Evolutionary conservation across 2,888 invertebrate species (phyloP).

Genomic region (Spisula subtruncata): DNA sequence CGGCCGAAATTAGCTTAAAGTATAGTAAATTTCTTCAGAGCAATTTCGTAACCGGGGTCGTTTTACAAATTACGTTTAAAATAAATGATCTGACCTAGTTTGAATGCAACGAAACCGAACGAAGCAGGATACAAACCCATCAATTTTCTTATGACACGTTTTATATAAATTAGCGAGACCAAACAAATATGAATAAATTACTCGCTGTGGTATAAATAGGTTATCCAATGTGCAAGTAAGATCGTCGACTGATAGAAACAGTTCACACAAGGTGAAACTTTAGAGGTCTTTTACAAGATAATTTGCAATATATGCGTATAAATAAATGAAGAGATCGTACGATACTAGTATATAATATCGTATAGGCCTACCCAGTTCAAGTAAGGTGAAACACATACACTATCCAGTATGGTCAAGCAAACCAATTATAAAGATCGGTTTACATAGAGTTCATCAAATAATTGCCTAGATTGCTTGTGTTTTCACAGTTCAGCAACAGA

Average conservation of each 20-base stretch:
- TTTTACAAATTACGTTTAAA: constrained; percentile 28
- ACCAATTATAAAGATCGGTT: too few relatives aligned
- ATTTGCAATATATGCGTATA: not conserved
- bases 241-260: not conserved
- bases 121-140: not conserved
- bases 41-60: constrained; percentile 1
- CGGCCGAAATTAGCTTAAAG: constrained; percentile 1
- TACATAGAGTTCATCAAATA: too few relatives aligned
- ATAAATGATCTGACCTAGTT: constrained; percentile 25
- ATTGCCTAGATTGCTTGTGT: too few relatives aligned
- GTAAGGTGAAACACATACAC: too few relatives aligned
- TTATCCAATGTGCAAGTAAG: not conserved
- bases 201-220: not conserved
- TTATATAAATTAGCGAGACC: constrained; percentile 24
- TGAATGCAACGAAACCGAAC: not conserved
- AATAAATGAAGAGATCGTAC: not conserved
- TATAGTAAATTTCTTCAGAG: constrained; percentile 3
- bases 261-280: constrained; percentile 9
- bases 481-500: too few relatives aligned
- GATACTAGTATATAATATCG: too few relatives aligned
- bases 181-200: constrained; percentile 6
- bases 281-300: not conserved
- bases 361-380: too few relatives aligned
- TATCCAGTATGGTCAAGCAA: too few relatives aligned
- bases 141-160: constrained; percentile 15